phyloP scores from a whole-genome alignment of 2,113 vertebrate species.

The Delphinus delphis region DNA sequence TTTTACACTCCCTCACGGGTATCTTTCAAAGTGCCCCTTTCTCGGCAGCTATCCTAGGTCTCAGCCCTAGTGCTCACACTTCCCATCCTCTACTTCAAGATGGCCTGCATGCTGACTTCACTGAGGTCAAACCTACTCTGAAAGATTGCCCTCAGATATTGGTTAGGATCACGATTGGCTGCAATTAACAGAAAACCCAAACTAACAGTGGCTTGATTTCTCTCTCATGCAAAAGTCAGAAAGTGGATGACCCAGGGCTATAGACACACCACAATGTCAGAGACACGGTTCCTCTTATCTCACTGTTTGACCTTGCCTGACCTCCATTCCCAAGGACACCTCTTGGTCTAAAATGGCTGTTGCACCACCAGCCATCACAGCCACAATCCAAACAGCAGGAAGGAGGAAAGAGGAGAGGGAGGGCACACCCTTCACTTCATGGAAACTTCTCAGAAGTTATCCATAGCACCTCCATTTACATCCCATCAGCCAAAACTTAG shows the following conservation, averaged over 20 bases:
- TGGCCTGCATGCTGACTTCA: neutral
- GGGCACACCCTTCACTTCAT: neutral
- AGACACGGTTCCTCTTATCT: neutral
- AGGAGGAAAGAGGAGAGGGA: neutral
- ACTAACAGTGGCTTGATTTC: neutral
- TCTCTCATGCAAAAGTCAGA: neutral
- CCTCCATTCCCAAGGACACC: neutral
- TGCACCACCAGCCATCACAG: neutral
- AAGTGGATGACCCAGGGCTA: neutral
- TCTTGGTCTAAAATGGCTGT: neutral
- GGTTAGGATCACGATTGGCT: neutral
- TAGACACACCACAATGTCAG: neutral
- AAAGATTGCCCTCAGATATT: neutral
- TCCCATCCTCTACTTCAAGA: neutral
- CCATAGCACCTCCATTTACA: neutral
- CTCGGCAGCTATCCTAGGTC: neutral
- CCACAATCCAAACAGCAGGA: neutral
- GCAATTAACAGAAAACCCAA: neutral
- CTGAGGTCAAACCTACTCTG: neutral
- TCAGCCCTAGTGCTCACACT: neutral
- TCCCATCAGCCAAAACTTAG: neutral
- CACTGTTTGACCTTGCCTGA: neutral
- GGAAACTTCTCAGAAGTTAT: neutral
- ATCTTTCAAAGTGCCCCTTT: neutral
- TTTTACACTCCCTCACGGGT: neutral